Evolutionary conservation across 2,797 vertebrate genomes (phyloP).

Genomic region (Allobates femoralis): DNA sequence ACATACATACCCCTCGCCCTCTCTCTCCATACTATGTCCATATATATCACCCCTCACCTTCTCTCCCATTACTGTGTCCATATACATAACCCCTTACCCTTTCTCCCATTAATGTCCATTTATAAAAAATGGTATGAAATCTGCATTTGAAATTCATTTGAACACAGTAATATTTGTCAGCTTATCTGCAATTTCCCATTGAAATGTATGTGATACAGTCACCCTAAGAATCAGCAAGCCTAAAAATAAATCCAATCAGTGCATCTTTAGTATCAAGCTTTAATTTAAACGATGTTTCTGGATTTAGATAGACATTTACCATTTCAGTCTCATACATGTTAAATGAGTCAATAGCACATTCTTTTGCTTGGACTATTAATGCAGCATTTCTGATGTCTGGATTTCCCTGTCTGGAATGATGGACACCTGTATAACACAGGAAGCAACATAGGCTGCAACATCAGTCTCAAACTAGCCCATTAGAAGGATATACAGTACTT

Average conservation of each 20-base stretch:
- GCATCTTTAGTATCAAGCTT: not conserved
- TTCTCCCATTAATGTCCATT: too few species aligned
- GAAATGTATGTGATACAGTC: not conserved
- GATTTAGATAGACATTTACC: not conserved
- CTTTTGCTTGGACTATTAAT: not conserved
- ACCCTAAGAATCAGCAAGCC: not conserved
- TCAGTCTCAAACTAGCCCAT: not conserved
- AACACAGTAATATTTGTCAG: not conserved
- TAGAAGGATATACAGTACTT: constrained; percentile 10
- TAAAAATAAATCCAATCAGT: not conserved
- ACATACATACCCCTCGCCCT: too few species aligned
- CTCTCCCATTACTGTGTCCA: too few species aligned
- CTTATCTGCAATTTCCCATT: not conserved
- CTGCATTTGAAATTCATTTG: not conserved
- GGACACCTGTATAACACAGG: not conserved
- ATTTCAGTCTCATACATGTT: not conserved
- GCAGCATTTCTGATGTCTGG: not conserved
- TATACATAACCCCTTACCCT: too few species aligned
- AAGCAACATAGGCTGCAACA: not conserved
- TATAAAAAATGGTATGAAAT: not conserved
- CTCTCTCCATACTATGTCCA: too few species aligned
- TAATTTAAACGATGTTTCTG: not conserved
- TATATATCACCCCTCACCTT: too few species aligned
- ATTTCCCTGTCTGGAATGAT: not conserved
- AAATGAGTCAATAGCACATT: not conserved